Percentiles rank a stretch among this genome's conserved stretches.
phyloP scores from a whole-genome alignment of 2,888 invertebrate species.

The Polydrusus tereticollis region DNA sequence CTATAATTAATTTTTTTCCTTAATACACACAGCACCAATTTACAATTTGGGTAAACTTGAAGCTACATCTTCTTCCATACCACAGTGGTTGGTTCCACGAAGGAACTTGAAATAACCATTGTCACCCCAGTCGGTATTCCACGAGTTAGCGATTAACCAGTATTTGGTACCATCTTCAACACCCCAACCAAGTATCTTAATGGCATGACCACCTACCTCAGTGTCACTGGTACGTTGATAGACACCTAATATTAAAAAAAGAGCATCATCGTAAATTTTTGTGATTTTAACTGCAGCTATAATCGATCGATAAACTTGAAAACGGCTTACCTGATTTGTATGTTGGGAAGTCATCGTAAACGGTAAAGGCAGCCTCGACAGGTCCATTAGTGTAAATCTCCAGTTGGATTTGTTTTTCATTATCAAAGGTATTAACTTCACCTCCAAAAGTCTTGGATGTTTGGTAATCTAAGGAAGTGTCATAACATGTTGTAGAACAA shows the following conservation, averaged over 20 bases:
- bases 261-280: too few species aligned
- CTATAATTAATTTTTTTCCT: too few species aligned
- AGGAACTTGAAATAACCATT: constrained; percentile 90
- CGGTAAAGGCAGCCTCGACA: constrained; percentile 86
- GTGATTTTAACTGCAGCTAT: too few species aligned
- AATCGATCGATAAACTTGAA: too few species aligned
- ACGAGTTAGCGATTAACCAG: constrained; percentile 93
- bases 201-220: constrained; percentile 86
- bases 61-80: constrained; percentile 78
- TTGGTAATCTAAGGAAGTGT: constrained; percentile 69
- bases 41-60: constrained; percentile 66
- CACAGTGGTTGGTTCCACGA: constrained; percentile 83
- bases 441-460: constrained; percentile 81
- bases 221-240: constrained; percentile 80
- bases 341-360: constrained; percentile 82
- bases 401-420: constrained; percentile 77
- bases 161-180: constrained; percentile 79
- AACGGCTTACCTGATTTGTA: constrained; percentile 88
- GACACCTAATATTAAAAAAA: constrained; percentile 69
- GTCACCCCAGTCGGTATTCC: constrained; percentile 95
- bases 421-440: constrained; percentile 68
- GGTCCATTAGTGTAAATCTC: constrained; percentile 87
- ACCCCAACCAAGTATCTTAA: constrained; percentile 93
- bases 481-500: constrained; percentile 42
- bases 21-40: not conserved